These are phyloP conservation scores for Styela clava DNA, from an alignment of 23 tunicate species.

Conservation along the genomic window DNA sequence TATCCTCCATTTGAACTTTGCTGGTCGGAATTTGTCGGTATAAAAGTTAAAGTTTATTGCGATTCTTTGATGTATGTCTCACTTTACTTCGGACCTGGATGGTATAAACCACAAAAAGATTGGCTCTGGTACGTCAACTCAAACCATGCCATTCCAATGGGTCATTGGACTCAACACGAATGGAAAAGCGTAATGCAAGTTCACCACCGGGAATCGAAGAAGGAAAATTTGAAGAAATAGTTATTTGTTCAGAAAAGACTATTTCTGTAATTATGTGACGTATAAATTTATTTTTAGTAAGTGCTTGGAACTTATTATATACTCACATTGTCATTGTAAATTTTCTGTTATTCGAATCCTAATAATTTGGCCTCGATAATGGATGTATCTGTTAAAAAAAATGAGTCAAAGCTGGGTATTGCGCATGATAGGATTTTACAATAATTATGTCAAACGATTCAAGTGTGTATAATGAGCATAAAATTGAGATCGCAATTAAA, in stretches of 20 bases:
- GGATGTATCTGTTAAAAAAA: too few relatives aligned
- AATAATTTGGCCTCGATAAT: too few relatives aligned
- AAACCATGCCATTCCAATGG: neutral
- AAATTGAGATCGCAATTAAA: too few relatives aligned
- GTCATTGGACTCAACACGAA: slow-evolving; percentile 7
- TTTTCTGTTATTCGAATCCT: too few relatives aligned
- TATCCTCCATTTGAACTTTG: slow-evolving; percentile 24
- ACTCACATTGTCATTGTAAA: too few relatives aligned
- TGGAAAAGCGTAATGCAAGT: neutral
- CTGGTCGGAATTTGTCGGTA: slow-evolving; percentile 38
- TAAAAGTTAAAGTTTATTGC: slow-evolving; percentile 30
- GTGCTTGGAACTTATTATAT: too few relatives aligned
- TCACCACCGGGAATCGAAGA: neutral
- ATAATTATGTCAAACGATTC: too few relatives aligned
- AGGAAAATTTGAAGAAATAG: neutral
- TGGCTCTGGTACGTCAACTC: slow-evolving; percentile 33
- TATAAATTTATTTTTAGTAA: too few relatives aligned
- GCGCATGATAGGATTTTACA: too few relatives aligned
- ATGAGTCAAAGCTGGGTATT: too few relatives aligned
- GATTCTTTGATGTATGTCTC: slow-evolving; percentile 13
- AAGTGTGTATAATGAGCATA: too few relatives aligned
- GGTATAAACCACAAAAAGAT: neutral
- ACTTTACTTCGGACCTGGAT: slow-evolving; percentile 8
- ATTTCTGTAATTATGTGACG: neutral
- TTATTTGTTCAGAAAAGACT: neutral